phyloP scores from a whole-genome alignment of 2,888 invertebrate genomes.

The Limnephilus rhombicus region DNA sequence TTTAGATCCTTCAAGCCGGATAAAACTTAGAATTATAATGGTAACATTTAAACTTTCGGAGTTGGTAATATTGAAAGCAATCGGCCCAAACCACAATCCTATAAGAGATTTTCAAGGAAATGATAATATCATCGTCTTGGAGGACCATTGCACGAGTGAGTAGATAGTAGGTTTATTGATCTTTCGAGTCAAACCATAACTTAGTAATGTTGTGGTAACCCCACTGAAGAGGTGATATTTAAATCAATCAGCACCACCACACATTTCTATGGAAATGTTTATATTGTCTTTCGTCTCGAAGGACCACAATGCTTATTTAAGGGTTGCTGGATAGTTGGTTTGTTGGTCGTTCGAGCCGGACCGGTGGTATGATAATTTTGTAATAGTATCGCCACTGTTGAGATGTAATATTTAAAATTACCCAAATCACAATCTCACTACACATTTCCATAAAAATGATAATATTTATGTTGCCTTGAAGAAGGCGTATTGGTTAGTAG shows the following conservation, averaged over 20 bases:
- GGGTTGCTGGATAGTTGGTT: not conserved
- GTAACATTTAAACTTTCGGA: not conserved
- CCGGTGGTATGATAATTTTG: not conserved
- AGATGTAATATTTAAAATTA: slow-evolving; percentile 50
- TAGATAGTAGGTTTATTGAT: not conserved
- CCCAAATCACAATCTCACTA: no score
- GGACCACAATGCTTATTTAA: not conserved
- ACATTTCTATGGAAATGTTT: no score
- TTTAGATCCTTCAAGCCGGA: slow-evolving; percentile 2
- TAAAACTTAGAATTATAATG: not conserved
- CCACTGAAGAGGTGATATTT: slow-evolving; percentile 62
- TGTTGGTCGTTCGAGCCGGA: not conserved
- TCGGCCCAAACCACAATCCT: no score
- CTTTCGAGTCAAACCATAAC: slow-evolving; percentile 3
- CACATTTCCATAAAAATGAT: no score
- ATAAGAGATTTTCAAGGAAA: no score
- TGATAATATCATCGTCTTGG: no score
- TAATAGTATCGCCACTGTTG: slow-evolving; percentile 40
- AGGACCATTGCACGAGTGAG: no score
- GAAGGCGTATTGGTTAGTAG: not conserved
- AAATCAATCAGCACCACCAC: not conserved
- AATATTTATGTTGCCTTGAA: no score
- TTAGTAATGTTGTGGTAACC: slow-evolving; percentile 17
- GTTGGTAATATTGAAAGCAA: slow-evolving; percentile 60
- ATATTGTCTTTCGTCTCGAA: no score